These are phyloP conservation scores for Corapipo altera DNA, from an alignment of 2,113 vertebrate species.

Conservation along the genomic window DNA sequence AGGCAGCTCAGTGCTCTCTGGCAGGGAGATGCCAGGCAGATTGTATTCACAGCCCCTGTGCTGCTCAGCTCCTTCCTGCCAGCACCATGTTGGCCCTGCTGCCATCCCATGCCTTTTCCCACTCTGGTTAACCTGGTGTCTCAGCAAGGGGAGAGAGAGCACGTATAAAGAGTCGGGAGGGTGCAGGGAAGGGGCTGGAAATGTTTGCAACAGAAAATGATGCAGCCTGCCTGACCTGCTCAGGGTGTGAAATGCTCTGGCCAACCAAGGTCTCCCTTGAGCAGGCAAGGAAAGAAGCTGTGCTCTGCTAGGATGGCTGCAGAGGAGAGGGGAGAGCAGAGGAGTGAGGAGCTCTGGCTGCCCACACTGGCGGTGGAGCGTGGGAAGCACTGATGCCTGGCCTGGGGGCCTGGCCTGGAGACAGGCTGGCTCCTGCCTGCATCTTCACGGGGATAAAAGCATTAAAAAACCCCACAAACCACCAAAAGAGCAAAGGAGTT, in stretches of 20 bases:
- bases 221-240: background rate
- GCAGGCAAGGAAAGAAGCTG: background rate
- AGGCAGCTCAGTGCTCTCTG: background rate
- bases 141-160: rapidly evolving
- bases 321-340: background rate
- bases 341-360: background rate
- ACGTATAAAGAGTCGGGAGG: background rate
- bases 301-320: background rate
- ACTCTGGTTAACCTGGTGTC: background rate
- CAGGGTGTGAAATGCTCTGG: rapidly evolving
- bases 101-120: background rate
- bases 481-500: background rate
- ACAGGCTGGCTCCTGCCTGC: background rate
- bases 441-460: background rate
- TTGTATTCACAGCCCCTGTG: background rate
- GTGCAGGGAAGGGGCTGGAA: rapidly evolving
- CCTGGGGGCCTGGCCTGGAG: background rate
- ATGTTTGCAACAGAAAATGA: background rate
- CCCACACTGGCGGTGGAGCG: rapidly evolving
- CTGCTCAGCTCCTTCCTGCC: background rate
- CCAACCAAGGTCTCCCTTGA: background rate
- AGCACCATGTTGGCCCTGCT: background rate
- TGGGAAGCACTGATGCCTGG: background rate
- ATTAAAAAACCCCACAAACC: background rate
- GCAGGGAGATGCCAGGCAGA: background rate